phyloP scores from a whole-genome alignment of 2,797 vertebrate genomes.

The Alfaro cultratus region DNA sequence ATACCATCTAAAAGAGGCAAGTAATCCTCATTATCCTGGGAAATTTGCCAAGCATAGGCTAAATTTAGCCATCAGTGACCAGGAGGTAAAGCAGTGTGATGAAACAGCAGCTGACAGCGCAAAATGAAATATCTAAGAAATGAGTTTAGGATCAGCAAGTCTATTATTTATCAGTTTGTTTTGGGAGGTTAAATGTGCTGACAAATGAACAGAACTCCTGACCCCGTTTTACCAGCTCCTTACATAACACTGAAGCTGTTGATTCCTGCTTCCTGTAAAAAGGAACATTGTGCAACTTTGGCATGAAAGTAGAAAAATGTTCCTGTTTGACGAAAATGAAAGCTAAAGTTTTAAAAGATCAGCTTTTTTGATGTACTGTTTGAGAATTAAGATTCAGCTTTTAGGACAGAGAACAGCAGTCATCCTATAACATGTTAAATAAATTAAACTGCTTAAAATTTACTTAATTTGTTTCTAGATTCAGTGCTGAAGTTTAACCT shows the following conservation, averaged over 20 bases:
- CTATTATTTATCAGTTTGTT: not conserved
- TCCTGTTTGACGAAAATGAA: constrained; percentile 2
- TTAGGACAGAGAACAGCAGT: not conserved
- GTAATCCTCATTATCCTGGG: constrained; percentile 64
- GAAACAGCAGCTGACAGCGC: not conserved
- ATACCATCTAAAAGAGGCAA: constrained; percentile 59
- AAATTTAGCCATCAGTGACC: constrained; percentile 36
- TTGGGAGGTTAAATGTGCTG: not conserved
- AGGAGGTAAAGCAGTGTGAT: not conserved
- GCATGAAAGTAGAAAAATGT: not conserved
- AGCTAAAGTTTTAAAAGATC: not conserved
- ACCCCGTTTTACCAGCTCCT: constrained; percentile 1
- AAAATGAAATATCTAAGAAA: not conserved
- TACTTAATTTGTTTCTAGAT: not conserved
- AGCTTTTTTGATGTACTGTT: not conserved
- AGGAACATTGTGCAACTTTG: not conserved
- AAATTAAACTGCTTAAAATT: not conserved
- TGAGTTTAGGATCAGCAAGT: not conserved
- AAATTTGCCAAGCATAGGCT: constrained; percentile 11
- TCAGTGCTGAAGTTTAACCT: not conserved
- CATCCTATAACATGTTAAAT: not conserved
- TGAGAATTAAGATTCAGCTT: not conserved
- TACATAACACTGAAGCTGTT: not conserved
- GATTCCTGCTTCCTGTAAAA: constrained; percentile 26
- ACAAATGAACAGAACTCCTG: constrained; percentile 13